Evolutionary conservation across 2,113 vertebrate species (phyloP).

Genomic region (Herpailurus yagouaroundi): DNA sequence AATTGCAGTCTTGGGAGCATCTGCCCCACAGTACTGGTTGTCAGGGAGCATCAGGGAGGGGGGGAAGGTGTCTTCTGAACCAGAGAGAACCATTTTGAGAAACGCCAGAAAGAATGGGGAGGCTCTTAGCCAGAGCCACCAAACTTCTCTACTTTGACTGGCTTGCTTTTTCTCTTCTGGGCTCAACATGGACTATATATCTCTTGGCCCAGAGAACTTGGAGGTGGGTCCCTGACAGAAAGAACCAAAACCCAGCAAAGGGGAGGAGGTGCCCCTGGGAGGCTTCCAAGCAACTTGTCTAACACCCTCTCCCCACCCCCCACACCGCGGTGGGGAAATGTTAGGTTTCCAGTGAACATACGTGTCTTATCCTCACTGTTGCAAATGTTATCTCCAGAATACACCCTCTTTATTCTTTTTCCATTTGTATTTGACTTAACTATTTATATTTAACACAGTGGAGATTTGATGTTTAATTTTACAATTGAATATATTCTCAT

Average conservation of each 20-base stretch:
- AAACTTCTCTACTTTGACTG: neutral
- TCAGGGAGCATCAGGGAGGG: fast-evolving
- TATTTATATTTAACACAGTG: neutral
- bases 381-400: neutral
- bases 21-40: neutral
- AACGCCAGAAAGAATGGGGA: neutral
- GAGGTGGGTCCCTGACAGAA: neutral
- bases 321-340: neutral
- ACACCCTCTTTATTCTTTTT: neutral
- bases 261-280: neutral
- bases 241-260: neutral
- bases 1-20: neutral
- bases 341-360: neutral
- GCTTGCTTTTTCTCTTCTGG: neutral
- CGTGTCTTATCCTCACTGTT: neutral
- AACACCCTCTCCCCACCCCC: neutral
- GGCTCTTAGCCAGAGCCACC: neutral
- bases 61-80: neutral
- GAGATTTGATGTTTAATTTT: neutral
- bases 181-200: neutral
- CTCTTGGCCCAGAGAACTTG: neutral
- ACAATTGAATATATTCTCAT: neutral
- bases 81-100: neutral
- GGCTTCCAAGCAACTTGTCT: neutral
- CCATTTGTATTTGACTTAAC: neutral